Base-by-base conservation (phyloP, 2,888 invertebrate genomes). In the Lycocerus yunnanus region DNA sequence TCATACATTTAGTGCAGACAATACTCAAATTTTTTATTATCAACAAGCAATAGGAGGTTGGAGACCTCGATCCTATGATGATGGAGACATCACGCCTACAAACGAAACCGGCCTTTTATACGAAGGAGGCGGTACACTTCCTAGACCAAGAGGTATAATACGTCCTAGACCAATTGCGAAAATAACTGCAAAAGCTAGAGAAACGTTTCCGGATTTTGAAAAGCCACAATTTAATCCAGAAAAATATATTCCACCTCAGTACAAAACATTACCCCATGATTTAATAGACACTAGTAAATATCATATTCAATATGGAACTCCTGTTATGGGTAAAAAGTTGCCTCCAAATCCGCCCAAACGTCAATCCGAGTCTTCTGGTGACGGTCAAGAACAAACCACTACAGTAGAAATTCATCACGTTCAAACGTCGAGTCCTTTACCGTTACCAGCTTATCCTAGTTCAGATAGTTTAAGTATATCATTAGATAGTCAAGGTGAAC, bases 11-110 rank as follows among this genome's bases (percentile, higher is more conserved):
- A 85, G 82, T 1, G 88, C 90, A 0, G 91, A 92, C 80, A 89
- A 90, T 68, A 89, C 90, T 63, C 91, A 90, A 85, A 90, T 91
- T 77, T 91, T 90, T 77, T 88, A 87, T 82, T 88, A 86, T 80
- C 87, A 85, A 75, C 87, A 87, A 78, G 82, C 86, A 15, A 83
- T 85, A 66, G 89, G 89, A 66, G 89, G 89, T 18, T 86, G 87
- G 86, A 81, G 87, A 63, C 87, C 89, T 73, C 90, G 95, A 81
- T 93, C 94, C 77, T 95, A 94, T 85, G 96, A 96, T 85, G 96
- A 96, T 84, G 96, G 96, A 15, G 96, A 97, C 86, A 93, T 96
- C 78, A 96, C 96, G 27, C 94, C 94, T 13, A 96, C 96, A 66
- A 96, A 96, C 84, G 96, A 96, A 86, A 88, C 89, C 18, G 86